Base-by-base conservation (phyloP, 2,888 invertebrate species). In the Chalcis sispes region DNA sequence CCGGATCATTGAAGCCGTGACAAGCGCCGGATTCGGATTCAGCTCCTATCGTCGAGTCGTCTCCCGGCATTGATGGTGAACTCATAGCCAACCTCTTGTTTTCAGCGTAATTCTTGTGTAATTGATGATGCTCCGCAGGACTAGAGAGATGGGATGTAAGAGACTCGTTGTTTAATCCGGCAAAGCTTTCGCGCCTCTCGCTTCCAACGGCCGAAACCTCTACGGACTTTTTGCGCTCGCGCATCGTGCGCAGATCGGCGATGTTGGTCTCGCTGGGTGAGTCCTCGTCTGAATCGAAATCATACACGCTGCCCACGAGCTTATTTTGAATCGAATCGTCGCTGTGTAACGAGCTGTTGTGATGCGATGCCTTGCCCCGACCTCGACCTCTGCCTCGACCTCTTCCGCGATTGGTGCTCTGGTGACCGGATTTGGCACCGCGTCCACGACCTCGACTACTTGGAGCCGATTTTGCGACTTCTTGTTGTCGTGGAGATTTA, bases 291-390 rank as follows among this genome's bases (percentile, higher is more conserved):
- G 95, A 95, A 86, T 96, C 93, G 80, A 95, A 92, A 86, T 95
- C 97, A 83, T 96, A 97, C 1, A 96, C 96, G 1, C 96, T 96
- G 8, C 96, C 96, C 7, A 93, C 93, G 46, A 96, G 90, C 86
- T 95, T 95, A 85, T 93, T 95, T 79, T 94, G 94, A 76, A 95
- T 95, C 1, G 95, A 93, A 82, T 93, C 93, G 25, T 91, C 91
- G 81, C 90, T 90, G 72, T 92, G 91, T 48, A 90, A 86, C 0
- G 80, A 72, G 40, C 83, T 75, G 2, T 80, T 80, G 23, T 82
- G 83, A 5, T 72, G 75, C n/a, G 64, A 79, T 74, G 79, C 82
- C 27, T 89, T 86, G 2, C 90, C 90, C 50, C 90, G 87, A 1
- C 90, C 90, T 79, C 89, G 83, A 1, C 89, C 89, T 65, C 89